A percentile compares a stretch with the other conserved stretches of the same genome.
Conservation (phyloP, 1,140 invertebrate species). For the Littorina saxatilis region DNA sequence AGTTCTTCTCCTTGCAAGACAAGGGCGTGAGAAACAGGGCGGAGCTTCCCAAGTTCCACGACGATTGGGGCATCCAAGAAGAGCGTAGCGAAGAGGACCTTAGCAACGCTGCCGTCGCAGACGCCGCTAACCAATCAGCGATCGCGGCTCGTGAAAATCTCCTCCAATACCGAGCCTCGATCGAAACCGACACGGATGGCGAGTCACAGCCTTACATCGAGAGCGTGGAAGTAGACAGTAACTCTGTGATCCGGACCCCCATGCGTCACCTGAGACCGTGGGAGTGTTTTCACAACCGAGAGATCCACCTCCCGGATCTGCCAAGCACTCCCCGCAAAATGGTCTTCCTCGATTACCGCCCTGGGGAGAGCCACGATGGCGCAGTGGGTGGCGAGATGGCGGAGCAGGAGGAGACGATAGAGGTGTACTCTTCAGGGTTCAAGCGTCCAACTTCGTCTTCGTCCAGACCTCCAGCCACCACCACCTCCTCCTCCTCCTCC, state of each 20-base stretch:
- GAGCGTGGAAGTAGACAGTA: background rate
- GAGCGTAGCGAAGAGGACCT: background rate
- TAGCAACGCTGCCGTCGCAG: background rate
- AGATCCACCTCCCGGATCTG: slow-evolving; percentile 31
- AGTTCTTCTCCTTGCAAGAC: slow-evolving; percentile 57
- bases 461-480: background rate
- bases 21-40: slow-evolving; percentile 19
- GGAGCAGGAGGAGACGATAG: slow-evolving; percentile 2
- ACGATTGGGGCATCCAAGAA: slow-evolving; percentile 1
- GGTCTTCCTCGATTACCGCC: slow-evolving; percentile 28
- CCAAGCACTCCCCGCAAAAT: background rate
- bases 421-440: slow-evolving; percentile 11
- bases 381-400: background rate
- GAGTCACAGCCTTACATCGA: background rate
- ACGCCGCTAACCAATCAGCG: background rate
- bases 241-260: background rate
- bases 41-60: slow-evolving; percentile 46
- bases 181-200: slow-evolving; percentile 19
- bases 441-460: background rate
- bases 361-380: slow-evolving; percentile 37
- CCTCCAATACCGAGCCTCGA: background rate
- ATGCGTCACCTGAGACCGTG: slow-evolving; percentile 16
- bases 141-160: background rate
- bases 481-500: background rate
- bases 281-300: slow-evolving; percentile 23